Base-by-base conservation (phyloP, 2,113 vertebrate species). In the Myotis davidii region DNA sequence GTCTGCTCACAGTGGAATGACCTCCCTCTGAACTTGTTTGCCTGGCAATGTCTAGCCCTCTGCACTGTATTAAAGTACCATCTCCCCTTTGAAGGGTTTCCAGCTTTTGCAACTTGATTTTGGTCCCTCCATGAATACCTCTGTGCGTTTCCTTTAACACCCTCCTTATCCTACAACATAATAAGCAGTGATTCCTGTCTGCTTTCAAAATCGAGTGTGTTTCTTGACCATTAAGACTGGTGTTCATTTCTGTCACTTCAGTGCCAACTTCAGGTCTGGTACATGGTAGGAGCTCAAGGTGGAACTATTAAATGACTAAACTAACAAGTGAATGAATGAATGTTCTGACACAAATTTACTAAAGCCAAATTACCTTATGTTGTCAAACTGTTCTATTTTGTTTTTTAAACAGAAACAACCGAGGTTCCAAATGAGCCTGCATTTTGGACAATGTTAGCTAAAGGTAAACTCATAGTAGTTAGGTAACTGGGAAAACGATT, bases 381-480 rank as follows among this genome's bases (percentile, higher is more conserved):
- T 86, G 29, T 96, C 76, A 88, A 86, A 59, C 18, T 95, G 45
- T 96, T 90, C 64, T 92, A 25, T 95, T 90, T 94, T 89, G 52
- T 77, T 87, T 90, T 83, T 76, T 73, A 64, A 95, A 94, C 94
- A 96, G 97, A n/a, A 69, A 2, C 72, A 95, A 95, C 77, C 42
- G n/a, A 37, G 16, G 18, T 9, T 88, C 90, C 85, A 95, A 94
- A 95, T 94, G 85, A 94, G n/a, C 42, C 92, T 95, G 90, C 14
- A 39, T 96, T 97, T 95, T 95, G 97, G 97, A 96, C 76, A 94
- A 72, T 74, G 54, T 96, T 97, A 96, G 90, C 65, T 78, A 73
- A 97, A 95, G 96, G 96, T 97, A 97, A 96, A 92, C 69, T 93
- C 29, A 88, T 76, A 73, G 32, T 10, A 50, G 13, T 88, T 72